phyloP scores from a whole-genome alignment of 1,140 invertebrate genomes.

The Oscheius sp. region DNA sequence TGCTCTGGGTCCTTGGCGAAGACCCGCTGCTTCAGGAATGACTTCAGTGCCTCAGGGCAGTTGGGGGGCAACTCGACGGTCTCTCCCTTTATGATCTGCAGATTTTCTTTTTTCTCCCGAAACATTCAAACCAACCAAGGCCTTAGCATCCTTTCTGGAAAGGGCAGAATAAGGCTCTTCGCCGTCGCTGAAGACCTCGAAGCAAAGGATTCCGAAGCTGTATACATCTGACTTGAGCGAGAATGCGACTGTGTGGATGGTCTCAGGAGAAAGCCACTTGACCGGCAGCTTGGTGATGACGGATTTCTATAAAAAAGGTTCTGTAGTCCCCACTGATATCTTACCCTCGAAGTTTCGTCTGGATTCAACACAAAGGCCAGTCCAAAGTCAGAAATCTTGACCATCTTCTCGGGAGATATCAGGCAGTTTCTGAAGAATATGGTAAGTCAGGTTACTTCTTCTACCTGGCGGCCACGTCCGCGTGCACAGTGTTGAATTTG shows the following conservation, averaged over 20 bases:
- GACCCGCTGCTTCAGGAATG: background rate
- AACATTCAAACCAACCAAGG: too few relatives aligned
- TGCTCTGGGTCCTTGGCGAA: background rate
- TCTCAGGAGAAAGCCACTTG: slow-evolving; percentile 42
- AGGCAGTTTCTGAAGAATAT: background rate
- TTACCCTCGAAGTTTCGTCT: slow-evolving; percentile 7
- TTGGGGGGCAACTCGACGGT: background rate
- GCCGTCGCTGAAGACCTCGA: slow-evolving; percentile 38
- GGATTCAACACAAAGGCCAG: slow-evolving; percentile 4
- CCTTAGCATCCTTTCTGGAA: slow-evolving; percentile 8
- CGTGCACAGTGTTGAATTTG: slow-evolving; percentile 39
- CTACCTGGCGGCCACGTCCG: slow-evolving; percentile 14
- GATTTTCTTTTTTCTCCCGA: too few relatives aligned
- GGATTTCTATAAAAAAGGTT: too few relatives aligned
- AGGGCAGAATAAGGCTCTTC: slow-evolving; percentile 30
- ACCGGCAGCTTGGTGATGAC: slow-evolving; percentile 35
- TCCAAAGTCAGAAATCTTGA: slow-evolving; percentile 38
- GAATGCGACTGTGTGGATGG: slow-evolving; percentile 18
- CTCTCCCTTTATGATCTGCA: background rate
- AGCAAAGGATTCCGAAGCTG: slow-evolving; percentile 33
- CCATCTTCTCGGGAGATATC: background rate
- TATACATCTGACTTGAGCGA: slow-evolving; percentile 39
- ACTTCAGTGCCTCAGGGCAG: background rate
- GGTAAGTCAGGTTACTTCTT: background rate
- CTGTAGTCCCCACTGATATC: background rate